These are phyloP conservation scores for Cryptocheilus praepositus DNA, from an alignment of 2,888 invertebrate genomes.

Conservation along the genomic window DNA sequence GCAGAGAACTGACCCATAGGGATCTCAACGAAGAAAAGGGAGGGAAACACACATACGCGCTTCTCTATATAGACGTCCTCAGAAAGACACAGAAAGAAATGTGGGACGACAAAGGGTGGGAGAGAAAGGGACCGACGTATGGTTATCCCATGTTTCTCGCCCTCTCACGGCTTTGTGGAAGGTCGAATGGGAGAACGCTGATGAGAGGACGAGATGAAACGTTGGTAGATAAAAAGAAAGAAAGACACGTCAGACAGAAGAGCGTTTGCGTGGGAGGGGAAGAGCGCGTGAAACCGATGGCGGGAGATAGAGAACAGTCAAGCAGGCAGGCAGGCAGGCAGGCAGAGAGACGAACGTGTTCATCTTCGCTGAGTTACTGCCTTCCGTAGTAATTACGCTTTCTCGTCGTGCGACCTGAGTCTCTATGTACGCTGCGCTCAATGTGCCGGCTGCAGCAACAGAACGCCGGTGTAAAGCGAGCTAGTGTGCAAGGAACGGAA, in stretches of 20 bases:
- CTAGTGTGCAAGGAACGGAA: too few relatives aligned
- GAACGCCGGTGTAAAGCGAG: conserved; percentile 14
- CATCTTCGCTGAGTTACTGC: conserved; percentile 53
- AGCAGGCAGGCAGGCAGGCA: conserved; percentile 13
- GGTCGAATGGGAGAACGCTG: conserved; percentile 33
- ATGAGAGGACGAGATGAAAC: conserved; percentile 42
- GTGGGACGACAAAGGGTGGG: conserved; percentile 18
- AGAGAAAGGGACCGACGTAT: conserved; percentile 1
- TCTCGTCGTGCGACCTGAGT: conserved; percentile 50
- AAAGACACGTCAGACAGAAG: conserved; percentile 17
- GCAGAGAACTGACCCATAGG: neutral
- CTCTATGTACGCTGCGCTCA: conserved; percentile 23
- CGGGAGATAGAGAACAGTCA: neutral
- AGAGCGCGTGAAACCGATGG: neutral
- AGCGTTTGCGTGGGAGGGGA: conserved; percentile 20
- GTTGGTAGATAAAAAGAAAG: conserved; percentile 27
- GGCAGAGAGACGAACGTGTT: conserved; percentile 48
- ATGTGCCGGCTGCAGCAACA: conserved; percentile 30
- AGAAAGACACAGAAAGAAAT: neutral
- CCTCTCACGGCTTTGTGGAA: conserved; percentile 18
- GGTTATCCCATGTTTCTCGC: conserved; percentile 29
- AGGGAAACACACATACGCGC: too few relatives aligned
- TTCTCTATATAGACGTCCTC: too few relatives aligned
- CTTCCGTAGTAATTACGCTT: conserved; percentile 63
- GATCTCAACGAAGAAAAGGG: too few relatives aligned